Base-by-base conservation (phyloP, 2,888 invertebrate genomes). In the Agapostemon virescens region DNA sequence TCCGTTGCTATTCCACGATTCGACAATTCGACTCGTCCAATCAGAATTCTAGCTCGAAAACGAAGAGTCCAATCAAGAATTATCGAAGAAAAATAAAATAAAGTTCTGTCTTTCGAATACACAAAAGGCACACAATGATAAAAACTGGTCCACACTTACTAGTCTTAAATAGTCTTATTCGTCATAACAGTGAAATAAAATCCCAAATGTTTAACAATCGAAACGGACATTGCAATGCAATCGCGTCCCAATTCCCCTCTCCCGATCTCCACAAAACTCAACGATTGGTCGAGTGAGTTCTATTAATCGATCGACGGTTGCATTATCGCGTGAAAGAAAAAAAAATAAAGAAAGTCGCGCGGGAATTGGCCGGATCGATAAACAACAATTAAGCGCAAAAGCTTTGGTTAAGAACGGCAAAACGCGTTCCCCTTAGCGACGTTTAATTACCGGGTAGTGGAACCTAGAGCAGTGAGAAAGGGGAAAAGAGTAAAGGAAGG, bases 371-470 rank as follows among this genome's bases (percentile, higher is more conserved):
- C n/a, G 42, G 87, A 85, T 90, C 88, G 85, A 89, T 88, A 86
- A 88, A 87, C 88, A 87, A 87, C 89, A 89, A 90, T 89, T 90
- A 88, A 87, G 85, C 79, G 80, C 79, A 85, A 85, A 85, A 87
- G 84, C 87, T 68, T 69, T 70, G 75, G 77, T 81, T 80, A 79
- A 79, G 77, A 77, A 83, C 73, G 86, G 82, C 84, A 82, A 88
- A 87, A 87, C 85, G 87, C 82, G 85, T 84, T 86, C 85, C 89
- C 88, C 87, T 89, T 87, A 89, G 88, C 84, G 86, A 81, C 84
- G 88, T 86, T 89, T 90, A 89, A 88, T 90, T 88, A 88, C 87
- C 85, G 78, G 68, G 78, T 79, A 83, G 86, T 78, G 72, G 74
- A 74, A 78, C 79, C 69, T 82, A 42, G 73, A 20, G 5, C 9